Evolutionary conservation across 2,888 invertebrate genomes (phyloP), one percentile per base, ranked within the genome.

Genomic region (Ligdia adustata): DNA sequence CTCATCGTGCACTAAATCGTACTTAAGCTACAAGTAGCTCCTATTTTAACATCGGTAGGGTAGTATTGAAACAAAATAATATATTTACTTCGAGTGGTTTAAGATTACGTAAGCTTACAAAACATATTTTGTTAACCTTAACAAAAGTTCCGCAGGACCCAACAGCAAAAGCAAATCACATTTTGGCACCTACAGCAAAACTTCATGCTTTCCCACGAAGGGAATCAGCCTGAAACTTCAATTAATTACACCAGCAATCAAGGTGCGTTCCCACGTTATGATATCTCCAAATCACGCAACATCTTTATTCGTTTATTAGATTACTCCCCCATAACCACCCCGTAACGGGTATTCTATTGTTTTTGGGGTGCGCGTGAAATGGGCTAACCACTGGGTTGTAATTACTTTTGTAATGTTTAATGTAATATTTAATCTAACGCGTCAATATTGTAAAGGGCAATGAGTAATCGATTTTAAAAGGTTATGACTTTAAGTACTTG

Each of bases 201-300:
- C n/a, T n/a, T 22, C 24, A 39, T 39, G 45, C 22, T 47, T 86
- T 88, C 89, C 84, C 89, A 89, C 89, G 89, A 59, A 62, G 50
- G 52, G 54, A 62, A 58, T 62, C 58, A 64, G 74, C 69, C 73
- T 72, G 69, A 65, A 60, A 65, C 65, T 64, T 81, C 82, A 87
- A 88, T 87, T 90, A 89, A 90, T 89, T 83, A 82, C 69, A 64
- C 64, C 65, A 75, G 75, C 81, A 87, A 88, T 85, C 83, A 88
- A 89, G 84, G 87, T 82, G 78, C 64, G 75, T 88, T 88, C 59
- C 56, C 57, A 60, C 59, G 72, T 72, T 70, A 72, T 83, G 84
- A 88, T 89, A 86, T 81, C 86, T 80, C 72, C 60, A 81, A 88
- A 90, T 90, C 90, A 90, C 88, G 90, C 90, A 89, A 90, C 88